Conservation (phyloP, 1,140 invertebrate species). For the Pogonomyrmex californicus region DNA sequence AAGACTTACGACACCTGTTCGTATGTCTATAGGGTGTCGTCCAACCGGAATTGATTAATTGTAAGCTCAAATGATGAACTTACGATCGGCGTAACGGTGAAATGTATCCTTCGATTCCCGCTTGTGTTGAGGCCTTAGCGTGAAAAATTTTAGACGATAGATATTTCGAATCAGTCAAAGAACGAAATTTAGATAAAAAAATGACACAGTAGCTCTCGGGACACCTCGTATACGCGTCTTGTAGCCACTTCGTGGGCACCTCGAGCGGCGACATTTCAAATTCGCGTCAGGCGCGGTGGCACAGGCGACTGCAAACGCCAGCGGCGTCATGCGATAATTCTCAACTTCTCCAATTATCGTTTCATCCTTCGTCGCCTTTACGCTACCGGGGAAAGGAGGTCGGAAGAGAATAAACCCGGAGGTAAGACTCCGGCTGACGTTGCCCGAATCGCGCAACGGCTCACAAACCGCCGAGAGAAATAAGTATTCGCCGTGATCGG, state of each 20-base stretch:
- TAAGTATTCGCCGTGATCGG: conserved; percentile 57
- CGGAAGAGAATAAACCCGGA: conserved; percentile 66
- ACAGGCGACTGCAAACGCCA: conserved; percentile 42
- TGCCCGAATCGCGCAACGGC: conserved; percentile 41
- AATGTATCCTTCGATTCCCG: neutral
- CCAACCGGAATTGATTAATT: neutral
- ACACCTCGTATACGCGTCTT: neutral
- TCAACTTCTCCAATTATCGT: conserved; percentile 76
- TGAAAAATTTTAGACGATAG: neutral
- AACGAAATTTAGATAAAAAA: neutral
- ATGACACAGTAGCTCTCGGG: neutral
- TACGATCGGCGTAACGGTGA: neutral
- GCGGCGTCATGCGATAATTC: conserved; percentile 70
- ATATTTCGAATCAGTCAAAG: too few species aligned
- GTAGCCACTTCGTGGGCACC: neutral
- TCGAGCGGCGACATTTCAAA: conserved; percentile 48
- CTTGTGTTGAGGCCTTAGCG: neutral
- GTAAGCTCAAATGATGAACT: conserved; percentile 9
- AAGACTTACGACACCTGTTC: conserved; percentile 71
- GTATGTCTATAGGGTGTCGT: conserved; percentile 20
- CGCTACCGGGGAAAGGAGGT: conserved; percentile 61
- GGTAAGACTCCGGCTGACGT: conserved; percentile 62
- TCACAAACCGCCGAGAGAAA: conserved; percentile 36
- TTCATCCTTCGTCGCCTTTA: conserved; percentile 33
- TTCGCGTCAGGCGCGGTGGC: conserved; percentile 42